Evolutionary conservation across 2,888 invertebrate genomes (phyloP), one percentile per base, ranked within the genome.

Genomic region (Tillus elongatus): DNA sequence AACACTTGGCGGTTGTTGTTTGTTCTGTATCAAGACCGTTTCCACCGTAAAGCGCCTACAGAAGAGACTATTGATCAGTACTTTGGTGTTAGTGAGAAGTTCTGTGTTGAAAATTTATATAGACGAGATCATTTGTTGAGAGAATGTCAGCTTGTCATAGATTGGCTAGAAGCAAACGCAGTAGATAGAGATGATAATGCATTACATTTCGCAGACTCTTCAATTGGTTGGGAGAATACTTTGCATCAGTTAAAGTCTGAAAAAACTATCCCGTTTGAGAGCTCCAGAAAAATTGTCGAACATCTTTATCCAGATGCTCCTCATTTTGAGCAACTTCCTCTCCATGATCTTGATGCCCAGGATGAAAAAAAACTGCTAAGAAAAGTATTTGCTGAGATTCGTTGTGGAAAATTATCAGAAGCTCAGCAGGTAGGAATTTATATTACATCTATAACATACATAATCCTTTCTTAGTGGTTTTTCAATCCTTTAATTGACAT

Each of bases 231-330:
- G 91, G 89, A 91, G 60, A 92, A 93, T 58, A 91, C 92, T 2
- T 68, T 92, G 12, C 86, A 88, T 63, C 80, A 85, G 52, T 67
- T 82, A 41, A 66, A 71, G 47, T 67, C 67, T 24, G 60, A 63
- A n/a, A 65, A 67, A 28, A 70, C 69, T 3, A 73, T 75, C 13
- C 71, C 74, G 1, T 79, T 79, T 52, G 64, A 69, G 2, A 74
- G 74, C 31, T 65, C 70, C 1, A 66, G 71, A 10, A 68, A 73
- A 30, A 69, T 79, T 33, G 76, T 88, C 0, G 73, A 76, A 15
- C 74, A 75, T 40, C 67, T 91, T 60, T 92, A 95, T 66, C 93
- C 93, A 1, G 93, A 95, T 74, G 92, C 92, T 12, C 85, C 88
- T 0, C 68, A 77, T 31, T 72, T 89, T 33, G 82, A 90, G 56